phyloP scores from a whole-genome alignment of 2,797 vertebrate species.

The Sciurus carolinensis region DNA sequence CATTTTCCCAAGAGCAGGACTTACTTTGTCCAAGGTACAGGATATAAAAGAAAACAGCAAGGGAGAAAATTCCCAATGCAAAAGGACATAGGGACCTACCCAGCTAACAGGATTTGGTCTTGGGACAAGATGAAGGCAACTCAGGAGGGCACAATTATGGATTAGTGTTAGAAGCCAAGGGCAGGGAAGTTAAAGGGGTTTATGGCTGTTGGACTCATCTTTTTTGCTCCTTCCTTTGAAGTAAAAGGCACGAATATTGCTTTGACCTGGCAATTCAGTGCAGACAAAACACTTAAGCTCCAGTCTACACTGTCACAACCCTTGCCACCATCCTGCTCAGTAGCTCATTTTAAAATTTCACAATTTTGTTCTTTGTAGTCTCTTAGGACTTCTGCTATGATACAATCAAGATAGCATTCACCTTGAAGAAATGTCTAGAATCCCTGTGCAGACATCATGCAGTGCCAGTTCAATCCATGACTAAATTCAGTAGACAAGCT shows the following conservation, averaged over 20 bases:
- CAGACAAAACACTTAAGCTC: conserved; percentile 1
- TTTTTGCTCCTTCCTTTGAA: conserved; percentile 8
- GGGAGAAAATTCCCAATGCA: conserved; percentile 7
- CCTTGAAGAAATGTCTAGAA: background rate
- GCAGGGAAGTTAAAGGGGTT: background rate
- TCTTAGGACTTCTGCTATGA: background rate
- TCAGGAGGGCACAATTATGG: background rate
- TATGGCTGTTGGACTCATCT: background rate
- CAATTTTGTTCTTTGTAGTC: background rate
- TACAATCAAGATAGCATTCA: background rate
- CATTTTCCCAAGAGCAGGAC: background rate
- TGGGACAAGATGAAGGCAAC: background rate
- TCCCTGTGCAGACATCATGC: background rate
- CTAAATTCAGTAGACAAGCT: background rate
- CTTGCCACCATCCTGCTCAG: background rate
- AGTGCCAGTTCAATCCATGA: background rate
- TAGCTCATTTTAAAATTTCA: conserved; percentile 24
- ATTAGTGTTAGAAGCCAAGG: background rate
- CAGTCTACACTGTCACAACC: background rate
- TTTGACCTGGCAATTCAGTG: background rate
- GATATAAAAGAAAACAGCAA: background rate
- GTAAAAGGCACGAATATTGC: background rate
- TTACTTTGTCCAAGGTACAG: background rate
- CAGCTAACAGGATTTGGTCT: background rate
- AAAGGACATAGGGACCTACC: background rate